Percentiles rank a stretch among this genome's conserved stretches.
phyloP scores from a whole-genome alignment of 2,888 invertebrate species.

The Lathronympha strigana region DNA sequence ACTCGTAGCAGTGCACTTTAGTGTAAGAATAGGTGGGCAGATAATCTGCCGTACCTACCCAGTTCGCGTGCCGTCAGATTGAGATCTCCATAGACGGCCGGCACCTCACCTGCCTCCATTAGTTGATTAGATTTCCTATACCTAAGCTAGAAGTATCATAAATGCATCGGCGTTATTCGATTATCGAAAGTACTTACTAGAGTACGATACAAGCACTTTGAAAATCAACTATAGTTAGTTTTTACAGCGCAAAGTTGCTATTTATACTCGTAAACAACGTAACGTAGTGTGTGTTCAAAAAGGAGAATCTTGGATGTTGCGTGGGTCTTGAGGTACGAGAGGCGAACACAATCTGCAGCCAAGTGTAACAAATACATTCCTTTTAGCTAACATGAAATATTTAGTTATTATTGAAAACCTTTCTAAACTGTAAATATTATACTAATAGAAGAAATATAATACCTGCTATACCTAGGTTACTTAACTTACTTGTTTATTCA shows the following conservation, averaged over 20 bases:
- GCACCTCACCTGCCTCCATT: slow-evolving; percentile 66
- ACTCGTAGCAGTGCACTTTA: not conserved
- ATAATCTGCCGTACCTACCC: slow-evolving; percentile 17
- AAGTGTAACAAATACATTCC: too few relatives aligned
- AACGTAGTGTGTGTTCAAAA: too few relatives aligned
- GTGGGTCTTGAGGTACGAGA: too few relatives aligned
- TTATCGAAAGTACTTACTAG: slow-evolving; percentile 17
- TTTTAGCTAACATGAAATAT: too few relatives aligned
- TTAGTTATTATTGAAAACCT: too few relatives aligned
- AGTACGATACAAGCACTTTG: not conserved
- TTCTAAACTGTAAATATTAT: too few relatives aligned
- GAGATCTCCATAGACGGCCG: slow-evolving; percentile 61
- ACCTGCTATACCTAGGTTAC: too few relatives aligned
- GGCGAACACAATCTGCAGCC: too few relatives aligned
- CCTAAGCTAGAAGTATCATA: slow-evolving; percentile 38
- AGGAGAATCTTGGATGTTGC: too few relatives aligned
- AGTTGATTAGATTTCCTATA: slow-evolving; percentile 68
- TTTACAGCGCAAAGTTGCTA: not conserved
- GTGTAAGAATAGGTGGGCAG: slow-evolving; percentile 3
- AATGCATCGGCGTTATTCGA: slow-evolving; percentile 15
- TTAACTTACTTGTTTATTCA: too few relatives aligned
- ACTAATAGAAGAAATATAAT: too few relatives aligned
- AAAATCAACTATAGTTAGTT: not conserved
- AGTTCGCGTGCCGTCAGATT: slow-evolving; percentile 55
- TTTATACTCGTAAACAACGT: too few relatives aligned